Conservation (phyloP, 2,888 invertebrate species). For the Diarsia brunnea region DNA sequence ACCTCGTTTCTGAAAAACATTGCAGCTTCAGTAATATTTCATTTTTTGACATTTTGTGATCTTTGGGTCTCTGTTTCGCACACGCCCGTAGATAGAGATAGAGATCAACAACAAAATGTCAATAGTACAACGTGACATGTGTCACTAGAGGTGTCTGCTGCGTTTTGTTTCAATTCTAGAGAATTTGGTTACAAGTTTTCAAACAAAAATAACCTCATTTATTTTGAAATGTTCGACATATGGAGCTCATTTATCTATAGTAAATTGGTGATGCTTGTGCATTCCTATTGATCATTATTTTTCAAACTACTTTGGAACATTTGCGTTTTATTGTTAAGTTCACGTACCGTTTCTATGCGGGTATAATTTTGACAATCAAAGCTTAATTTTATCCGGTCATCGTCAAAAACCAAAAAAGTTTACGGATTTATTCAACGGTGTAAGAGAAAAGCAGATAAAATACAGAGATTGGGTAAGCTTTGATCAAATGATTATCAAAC, state of each 20-base stretch:
- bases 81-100: not conserved
- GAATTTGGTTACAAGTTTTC: not conserved
- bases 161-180: slow-evolving; percentile 31
- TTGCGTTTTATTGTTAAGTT: slow-evolving; percentile 27
- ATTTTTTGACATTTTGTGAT: not conserved
- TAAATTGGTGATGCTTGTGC: not conserved
- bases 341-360: not conserved
- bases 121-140: not conserved
- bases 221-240: not conserved
- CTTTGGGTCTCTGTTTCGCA: not conserved
- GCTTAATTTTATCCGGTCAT: not conserved
- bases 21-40: not conserved
- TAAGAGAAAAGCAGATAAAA: slow-evolving; percentile 2
- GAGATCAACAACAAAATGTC: not conserved
- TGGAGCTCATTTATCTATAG: too few relatives aligned
- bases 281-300: not conserved
- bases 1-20: not conserved
- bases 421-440: not conserved
- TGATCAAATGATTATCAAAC: not conserved
- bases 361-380: slow-evolving; percentile 10
- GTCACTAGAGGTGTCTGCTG: not conserved
- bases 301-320: too few relatives aligned
- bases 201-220: not conserved
- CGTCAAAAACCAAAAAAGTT: not conserved
- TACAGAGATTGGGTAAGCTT: slow-evolving; percentile 23